Base-by-base conservation (phyloP, 2,888 invertebrate genomes). In the Callosobruchus maculatus region DNA sequence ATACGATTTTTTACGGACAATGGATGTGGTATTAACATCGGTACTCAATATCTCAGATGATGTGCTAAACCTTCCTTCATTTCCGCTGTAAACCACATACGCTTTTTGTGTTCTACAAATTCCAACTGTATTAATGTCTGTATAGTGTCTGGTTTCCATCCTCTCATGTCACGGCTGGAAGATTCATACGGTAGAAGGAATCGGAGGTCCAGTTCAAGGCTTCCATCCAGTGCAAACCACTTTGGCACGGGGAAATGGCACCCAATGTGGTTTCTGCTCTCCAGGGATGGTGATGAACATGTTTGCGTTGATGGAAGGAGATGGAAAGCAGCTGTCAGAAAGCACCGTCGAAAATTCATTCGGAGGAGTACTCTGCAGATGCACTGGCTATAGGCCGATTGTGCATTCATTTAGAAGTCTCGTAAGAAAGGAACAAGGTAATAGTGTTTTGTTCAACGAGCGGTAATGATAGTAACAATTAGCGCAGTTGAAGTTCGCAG, bases 231-330 rank as follows among this genome's bases (percentile, higher is more conserved):
- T 94, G 20, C 93, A 93, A 82, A 86, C 87, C 71, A 85, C 88
- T 0, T 84, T 93, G 20, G 91, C 91, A 0, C 86, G 89, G 21
- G 87, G 89, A 80, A 90, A 92, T 81, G 93, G 92, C 0, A 89
- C 90, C 0, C 93, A 93, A 82, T 93, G 93, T 81, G 93, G 93
- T 0, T 92, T 89, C 82, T 94, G 94, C 82, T 91, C 92, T 22
- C 91, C 94, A 0, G 94, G 93, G 9, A 94, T 93, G 91, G 90
- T 94, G 68, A 93, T 93, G 93, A 91, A 90, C 81, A 93, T 93
- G 92, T 91, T 91, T 85, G 91, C 89, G 70, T 79, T 89, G 22
- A n/a, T 22, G 21, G 21, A 71, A 21, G 68, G 22, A 21, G 13
- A 22, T 9, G 7, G 7, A 22, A n/a, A 9, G 2, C 21, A 21